A percentile compares a stretch with the other conserved stretches of the same genome.
phyloP scores from a whole-genome alignment of 2,888 invertebrate species.

The Cinara cedri region DNA sequence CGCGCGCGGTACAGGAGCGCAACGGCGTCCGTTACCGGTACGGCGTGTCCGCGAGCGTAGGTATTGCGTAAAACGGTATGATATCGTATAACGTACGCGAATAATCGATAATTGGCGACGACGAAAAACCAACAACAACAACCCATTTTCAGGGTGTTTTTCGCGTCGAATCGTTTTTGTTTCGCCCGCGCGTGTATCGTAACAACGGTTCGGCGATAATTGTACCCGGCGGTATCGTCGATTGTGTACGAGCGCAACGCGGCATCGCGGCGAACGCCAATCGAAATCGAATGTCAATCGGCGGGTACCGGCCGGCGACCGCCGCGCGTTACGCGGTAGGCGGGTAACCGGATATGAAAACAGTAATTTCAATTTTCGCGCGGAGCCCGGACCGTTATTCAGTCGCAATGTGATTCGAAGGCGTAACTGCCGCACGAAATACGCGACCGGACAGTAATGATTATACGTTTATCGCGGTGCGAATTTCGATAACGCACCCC shows the following conservation, averaged over 20 bases:
- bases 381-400: background rate
- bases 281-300: slow-evolving; percentile 5
- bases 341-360: background rate
- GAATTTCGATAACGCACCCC: no score
- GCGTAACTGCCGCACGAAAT: no score
- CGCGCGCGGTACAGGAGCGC: background rate
- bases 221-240: no score
- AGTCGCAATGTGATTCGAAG: no score
- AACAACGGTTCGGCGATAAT: no score
- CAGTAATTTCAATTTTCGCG: slow-evolving; percentile 11
- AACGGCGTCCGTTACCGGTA: no score
- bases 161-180: background rate
- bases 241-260: no score
- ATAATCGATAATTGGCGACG: slow-evolving; percentile 11
- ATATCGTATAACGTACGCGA: no score
- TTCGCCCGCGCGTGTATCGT: background rate
- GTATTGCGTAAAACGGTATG: background rate
- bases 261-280: background rate
- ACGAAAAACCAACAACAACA: background rate
- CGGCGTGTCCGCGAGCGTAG: no score
- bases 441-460: no score
- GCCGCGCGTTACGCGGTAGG: background rate
- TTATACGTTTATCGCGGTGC: no score
- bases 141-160: slow-evolving; percentile 12
- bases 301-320: no score